These are phyloP conservation scores for Cataglyphis cursor DNA, from an alignment of 2,888 invertebrate species.

Conservation along the genomic window DNA sequence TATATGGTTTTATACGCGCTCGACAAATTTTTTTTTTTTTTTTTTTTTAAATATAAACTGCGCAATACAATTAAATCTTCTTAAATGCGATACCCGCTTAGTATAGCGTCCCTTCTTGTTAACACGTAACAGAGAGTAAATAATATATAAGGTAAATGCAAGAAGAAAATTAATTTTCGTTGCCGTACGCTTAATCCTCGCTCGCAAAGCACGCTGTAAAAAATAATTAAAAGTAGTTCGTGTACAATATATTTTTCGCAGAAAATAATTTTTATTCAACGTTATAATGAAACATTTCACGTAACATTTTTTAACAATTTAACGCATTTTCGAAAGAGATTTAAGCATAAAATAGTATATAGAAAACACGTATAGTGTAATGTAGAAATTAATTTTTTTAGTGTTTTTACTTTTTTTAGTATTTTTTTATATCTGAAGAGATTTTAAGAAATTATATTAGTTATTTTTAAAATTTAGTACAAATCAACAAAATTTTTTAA, in stretches of 20 bases:
- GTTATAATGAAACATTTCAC: background rate
- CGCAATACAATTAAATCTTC: conserved; percentile 60
- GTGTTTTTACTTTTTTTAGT: background rate
- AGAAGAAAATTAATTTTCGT: conserved; percentile 50
- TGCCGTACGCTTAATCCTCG: conserved; percentile 34
- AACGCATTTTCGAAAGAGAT: background rate
- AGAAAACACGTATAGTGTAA: background rate
- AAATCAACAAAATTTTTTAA: background rate
- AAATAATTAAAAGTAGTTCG: background rate
- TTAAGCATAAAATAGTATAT: background rate
- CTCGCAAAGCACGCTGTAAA: background rate
- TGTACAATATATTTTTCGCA: conserved; percentile 2
- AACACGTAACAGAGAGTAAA: conserved; percentile 43
- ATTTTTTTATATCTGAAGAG: background rate
- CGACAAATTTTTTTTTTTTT: conserved; percentile 13
- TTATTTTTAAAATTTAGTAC: background rate
- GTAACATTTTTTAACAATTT: conserved; percentile 4
- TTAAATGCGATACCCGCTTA: conserved; percentile 54
- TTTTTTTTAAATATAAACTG: conserved; percentile 13
- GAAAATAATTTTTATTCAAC: conserved; percentile 1
- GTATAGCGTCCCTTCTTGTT: conserved; percentile 37
- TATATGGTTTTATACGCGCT: background rate
- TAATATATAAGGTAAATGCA: conserved; percentile 29
- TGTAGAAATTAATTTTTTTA: background rate
- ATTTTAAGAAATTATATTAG: background rate